Percentiles rank a stretch among this genome's conserved stretches.
Conservation (phyloP, 1,140 invertebrate genomes). For the Drusus annulatus region DNA sequence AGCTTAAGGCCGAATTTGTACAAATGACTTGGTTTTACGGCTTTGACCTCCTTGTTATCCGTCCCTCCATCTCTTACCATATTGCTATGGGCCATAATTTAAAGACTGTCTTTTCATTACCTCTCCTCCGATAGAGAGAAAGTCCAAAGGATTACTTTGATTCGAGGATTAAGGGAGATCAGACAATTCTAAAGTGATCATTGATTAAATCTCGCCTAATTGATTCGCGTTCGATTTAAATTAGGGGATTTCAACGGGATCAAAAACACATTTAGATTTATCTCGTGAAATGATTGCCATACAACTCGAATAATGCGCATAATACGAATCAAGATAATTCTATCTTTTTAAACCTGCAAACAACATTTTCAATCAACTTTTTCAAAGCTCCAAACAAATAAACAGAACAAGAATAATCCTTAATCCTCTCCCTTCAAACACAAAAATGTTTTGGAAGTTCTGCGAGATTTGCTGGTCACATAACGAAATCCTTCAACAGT, state of each 20-base stretch:
- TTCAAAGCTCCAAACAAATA: too few species aligned
- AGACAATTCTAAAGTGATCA: conserved; percentile 4
- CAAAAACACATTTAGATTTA: too few species aligned
- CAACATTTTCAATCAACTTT: too few species aligned
- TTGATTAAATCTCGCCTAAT: neutral
- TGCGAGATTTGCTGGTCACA: neutral
- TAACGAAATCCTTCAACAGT: conserved; percentile 15
- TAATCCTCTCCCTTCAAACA: neutral
- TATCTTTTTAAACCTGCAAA: too few species aligned
- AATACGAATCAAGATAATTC: too few species aligned
- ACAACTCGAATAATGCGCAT: too few species aligned
- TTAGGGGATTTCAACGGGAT: too few species aligned
- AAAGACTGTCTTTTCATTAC: conserved; percentile 30
- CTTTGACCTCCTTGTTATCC: conserved; percentile 29
- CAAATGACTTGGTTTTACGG: conserved; percentile 31
- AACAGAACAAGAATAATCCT: neutral
- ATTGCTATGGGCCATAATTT: conserved; percentile 29
- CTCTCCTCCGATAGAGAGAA: neutral
- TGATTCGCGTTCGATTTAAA: neutral
- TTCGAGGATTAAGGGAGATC: conserved; percentile 1
- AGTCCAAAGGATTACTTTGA: conserved; percentile 9
- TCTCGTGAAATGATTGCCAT: too few species aligned
- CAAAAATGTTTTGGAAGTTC: conserved; percentile 2
- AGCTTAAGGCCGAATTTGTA: conserved; percentile 12
- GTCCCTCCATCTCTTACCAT: conserved; percentile 19